Percentiles rank a stretch among this genome's conserved stretches.
Conservation (phyloP, 2,888 invertebrate genomes). For the Scaptomyza parva region DNA sequence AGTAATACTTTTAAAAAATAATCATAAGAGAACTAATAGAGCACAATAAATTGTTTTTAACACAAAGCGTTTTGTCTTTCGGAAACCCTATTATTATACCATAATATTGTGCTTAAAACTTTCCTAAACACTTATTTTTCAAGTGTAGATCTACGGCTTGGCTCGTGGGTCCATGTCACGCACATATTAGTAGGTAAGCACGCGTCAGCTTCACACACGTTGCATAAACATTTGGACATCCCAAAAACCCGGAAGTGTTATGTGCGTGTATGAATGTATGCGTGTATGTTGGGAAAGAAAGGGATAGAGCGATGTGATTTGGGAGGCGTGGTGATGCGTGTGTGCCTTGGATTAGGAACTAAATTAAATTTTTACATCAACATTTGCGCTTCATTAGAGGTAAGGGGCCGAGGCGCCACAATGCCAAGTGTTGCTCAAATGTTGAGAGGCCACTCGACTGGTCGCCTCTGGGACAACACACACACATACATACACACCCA, state of each 20-base stretch:
- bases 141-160: slow-evolving; percentile 9
- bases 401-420: slow-evolving; percentile 44
- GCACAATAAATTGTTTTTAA: too few species aligned
- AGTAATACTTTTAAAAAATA: too few species aligned
- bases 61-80: too few species aligned
- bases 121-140: neutral
- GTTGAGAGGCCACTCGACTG: slow-evolving; percentile 66
- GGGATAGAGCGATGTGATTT: too few species aligned
- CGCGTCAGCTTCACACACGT: slow-evolving; percentile 71
- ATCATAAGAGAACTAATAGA: too few species aligned
- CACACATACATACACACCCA: slow-evolving; percentile 9
- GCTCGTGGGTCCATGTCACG: slow-evolving; percentile 71
- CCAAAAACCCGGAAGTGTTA: slow-evolving; percentile 18
- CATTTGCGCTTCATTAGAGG: slow-evolving; percentile 78
- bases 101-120: too few species aligned
- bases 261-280: neutral
- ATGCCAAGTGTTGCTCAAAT: slow-evolving; percentile 65
- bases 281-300: neutral
- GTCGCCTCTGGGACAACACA: slow-evolving; percentile 56
- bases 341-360: slow-evolving; percentile 69
- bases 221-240: slow-evolving; percentile 75
- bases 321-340: slow-evolving; percentile 53
- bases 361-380: slow-evolving; percentile 79
- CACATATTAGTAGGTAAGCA: slow-evolving; percentile 75
- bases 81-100: too few species aligned